Evolutionary conservation across 2,888 invertebrate species (phyloP).

Genomic region (Steinernema hermaphroditum): DNA sequence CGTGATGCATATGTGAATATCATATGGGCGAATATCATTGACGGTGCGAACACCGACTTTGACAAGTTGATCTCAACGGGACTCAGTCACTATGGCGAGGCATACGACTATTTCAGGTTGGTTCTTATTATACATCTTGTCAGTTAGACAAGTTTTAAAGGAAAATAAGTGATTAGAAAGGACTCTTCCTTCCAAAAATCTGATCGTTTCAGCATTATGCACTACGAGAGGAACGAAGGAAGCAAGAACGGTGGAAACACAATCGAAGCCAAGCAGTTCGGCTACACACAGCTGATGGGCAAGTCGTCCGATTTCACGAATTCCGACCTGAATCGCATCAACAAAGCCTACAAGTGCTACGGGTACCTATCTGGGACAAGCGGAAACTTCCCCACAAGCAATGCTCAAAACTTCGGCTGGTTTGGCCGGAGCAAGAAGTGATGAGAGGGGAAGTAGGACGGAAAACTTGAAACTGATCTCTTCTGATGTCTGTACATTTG

Average conservation of each 20-base stretch:
- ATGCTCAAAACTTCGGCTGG: neutral
- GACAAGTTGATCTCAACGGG: slow-evolving; percentile 62
- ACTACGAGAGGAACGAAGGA: slow-evolving; percentile 48
- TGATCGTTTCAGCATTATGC: slow-evolving; percentile 27
- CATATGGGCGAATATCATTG: slow-evolving; percentile 50
- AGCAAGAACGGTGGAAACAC: slow-evolving; percentile 63
- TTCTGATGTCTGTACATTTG: neutral
- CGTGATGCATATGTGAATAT: slow-evolving; percentile 60
- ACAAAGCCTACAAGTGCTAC: slow-evolving; percentile 58
- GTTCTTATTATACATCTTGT: too few relatives aligned
- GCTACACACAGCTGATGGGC: slow-evolving; percentile 62
- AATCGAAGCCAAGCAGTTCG: slow-evolving; percentile 57
- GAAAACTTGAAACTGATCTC: neutral
- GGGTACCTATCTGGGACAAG: slow-evolving; percentile 9
- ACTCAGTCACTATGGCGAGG: slow-evolving; percentile 62
- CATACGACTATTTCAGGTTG: slow-evolving; percentile 58
- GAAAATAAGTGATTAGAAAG: too few relatives aligned
- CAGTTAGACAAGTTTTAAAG: too few relatives aligned
- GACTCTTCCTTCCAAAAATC: too few relatives aligned
- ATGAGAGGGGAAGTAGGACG: neutral
- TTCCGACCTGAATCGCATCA: slow-evolving; percentile 62
- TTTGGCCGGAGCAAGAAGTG: neutral
- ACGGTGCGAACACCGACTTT: slow-evolving; percentile 64
- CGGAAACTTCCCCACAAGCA: neutral
- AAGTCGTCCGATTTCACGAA: slow-evolving; percentile 61